Base-by-base conservation (phyloP, 2,888 invertebrate species). In the Pheosia gnoma region DNA sequence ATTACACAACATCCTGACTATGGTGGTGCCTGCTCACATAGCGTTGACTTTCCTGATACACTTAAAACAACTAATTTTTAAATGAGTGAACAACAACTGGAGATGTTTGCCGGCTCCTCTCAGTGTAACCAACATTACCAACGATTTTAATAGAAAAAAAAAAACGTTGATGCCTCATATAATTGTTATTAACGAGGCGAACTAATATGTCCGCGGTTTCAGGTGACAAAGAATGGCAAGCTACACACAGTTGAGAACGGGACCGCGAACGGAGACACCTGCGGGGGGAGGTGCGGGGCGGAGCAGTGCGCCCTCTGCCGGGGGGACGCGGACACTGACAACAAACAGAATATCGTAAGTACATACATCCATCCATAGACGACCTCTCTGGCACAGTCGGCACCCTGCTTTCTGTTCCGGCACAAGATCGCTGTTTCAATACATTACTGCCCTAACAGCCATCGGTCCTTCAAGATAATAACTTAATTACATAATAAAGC, bases 311-410 rank as follows among this genome's bases (percentile, higher is more conserved):
- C 90, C 8, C 85, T 92, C 39, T 94, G 94, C 51, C 80, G 90
- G 10, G 93, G 93, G 0, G 91, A 90, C 43, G 92, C 86, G 0
- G 93, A 94, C 69, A 94, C 93, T 0, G 94, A 94, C 75, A 94
- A 94, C 74, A 91, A 93, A 73, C 94, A 94, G 69, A 88, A 93
- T 59, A 93, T 94, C 70, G 93, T 93, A 63, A 91, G 92, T 88
- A 59, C 47, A 13, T 25, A 3, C 6, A 25, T 8, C 43, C 9
- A 39, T 11, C 5, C 49, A 25, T 25, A 25, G 25, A 25, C 2
- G 2, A 25, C 25, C 25, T 25, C 25, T 25, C 25, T 49, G 4
- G 13, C 49, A 4, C n/a, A 3, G 49, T n/a, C 5, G 4, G 49
- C 10, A 41, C 0, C 5, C 1, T 41, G 41, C 41, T 8, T 8